A percentile compares a stretch with the other conserved stretches of the same genome.
Evolutionary conservation across 1,140 invertebrate species (phyloP).

Genomic region (Brachionus koreanus): DNA sequence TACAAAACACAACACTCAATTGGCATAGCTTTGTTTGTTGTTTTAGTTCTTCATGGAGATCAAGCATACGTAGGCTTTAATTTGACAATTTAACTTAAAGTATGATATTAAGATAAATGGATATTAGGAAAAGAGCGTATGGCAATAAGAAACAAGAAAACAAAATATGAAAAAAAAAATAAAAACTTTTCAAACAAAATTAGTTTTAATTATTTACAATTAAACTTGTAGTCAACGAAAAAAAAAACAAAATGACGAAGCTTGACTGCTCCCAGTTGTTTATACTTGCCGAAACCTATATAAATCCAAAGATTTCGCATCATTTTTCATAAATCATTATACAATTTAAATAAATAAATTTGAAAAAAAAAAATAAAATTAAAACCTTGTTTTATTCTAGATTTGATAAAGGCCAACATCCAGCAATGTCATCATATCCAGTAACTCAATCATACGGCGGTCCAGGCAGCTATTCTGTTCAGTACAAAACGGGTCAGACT

Average conservation of each 20-base stretch:
- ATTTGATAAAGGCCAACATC: not conserved
- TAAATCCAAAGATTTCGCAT: not conserved
- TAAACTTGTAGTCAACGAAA: not conserved
- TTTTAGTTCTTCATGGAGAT: not conserved
- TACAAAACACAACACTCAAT: not conserved
- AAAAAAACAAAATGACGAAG: conserved; percentile 27
- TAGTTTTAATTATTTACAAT: conserved; percentile 37
- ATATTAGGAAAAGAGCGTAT: conserved; percentile 34
- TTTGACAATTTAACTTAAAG: conserved; percentile 19
- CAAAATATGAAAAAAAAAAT: not conserved
- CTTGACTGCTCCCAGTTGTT: not conserved
- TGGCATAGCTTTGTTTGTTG: not conserved
- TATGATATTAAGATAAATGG: conserved; percentile 38
- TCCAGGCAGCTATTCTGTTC: conserved; percentile 6
- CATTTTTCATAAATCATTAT: conserved; percentile 27
- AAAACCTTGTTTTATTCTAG: not conserved
- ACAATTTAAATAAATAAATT: conserved; percentile 9
- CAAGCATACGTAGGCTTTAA: not conserved
- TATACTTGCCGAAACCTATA: not conserved
- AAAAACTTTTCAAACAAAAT: conserved; percentile 28
- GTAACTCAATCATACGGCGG: conserved; percentile 14
- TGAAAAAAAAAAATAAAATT: not conserved
- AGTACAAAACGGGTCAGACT: not conserved
- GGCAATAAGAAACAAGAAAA: not conserved
- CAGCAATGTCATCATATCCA: conserved; percentile 6